phyloP scores from a whole-genome alignment of 2,113 vertebrate genomes.

The Lophochroa leadbeateri region DNA sequence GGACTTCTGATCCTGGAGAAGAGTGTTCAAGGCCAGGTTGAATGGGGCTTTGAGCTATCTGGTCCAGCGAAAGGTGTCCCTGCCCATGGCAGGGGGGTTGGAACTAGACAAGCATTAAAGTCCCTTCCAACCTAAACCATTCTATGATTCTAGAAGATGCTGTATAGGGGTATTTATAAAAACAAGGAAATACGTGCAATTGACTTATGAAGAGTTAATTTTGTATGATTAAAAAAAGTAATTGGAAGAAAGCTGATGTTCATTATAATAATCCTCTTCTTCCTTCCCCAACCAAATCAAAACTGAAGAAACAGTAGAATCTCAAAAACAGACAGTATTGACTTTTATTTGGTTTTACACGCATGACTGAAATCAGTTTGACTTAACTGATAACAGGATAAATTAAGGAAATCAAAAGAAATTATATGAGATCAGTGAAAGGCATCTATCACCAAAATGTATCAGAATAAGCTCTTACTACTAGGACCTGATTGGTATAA shows the following conservation, averaged over 20 bases:
- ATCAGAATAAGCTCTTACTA: not conserved
- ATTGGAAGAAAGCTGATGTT: not conserved
- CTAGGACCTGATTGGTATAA: not conserved
- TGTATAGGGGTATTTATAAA: not conserved
- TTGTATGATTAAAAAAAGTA: not conserved
- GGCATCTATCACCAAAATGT: not conserved
- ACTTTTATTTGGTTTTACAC: not conserved
- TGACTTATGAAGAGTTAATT: not conserved
- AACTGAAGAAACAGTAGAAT: not conserved
- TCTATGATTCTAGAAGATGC: not conserved
- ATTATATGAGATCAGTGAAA: not conserved
- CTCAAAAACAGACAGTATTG: not conserved
- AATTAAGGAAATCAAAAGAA: not conserved
- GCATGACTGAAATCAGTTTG: not conserved
- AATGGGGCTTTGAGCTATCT: not conserved
- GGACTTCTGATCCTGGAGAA: not conserved
- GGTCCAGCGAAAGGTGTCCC: too few relatives aligned
- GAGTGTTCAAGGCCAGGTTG: not conserved
- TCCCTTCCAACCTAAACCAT: not conserved
- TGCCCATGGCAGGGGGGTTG: fast-evolving
- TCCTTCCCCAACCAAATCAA: not conserved
- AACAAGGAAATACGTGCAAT: not conserved
- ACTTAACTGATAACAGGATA: not conserved
- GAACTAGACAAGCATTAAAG: not conserved
- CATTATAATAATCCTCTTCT: not conserved